These are phyloP conservation scores for Glomeris maerens DNA, from an alignment of 1,140 invertebrate genomes.

Conservation along the genomic window DNA sequence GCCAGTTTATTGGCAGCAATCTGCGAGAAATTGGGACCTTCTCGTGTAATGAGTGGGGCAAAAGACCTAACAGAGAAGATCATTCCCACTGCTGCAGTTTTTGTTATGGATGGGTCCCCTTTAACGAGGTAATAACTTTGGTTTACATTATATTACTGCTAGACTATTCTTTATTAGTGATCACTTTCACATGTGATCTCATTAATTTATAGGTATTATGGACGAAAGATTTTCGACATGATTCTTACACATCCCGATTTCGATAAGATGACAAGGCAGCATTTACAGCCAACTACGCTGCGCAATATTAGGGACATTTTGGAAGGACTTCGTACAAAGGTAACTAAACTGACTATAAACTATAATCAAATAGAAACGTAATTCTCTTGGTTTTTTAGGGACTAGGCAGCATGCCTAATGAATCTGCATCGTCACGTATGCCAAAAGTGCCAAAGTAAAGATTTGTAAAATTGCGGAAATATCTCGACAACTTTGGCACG, in stretches of 20 bases:
- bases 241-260: slow-evolving; percentile 46
- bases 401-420: background rate
- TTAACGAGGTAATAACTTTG: slow-evolving; percentile 52
- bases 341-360: slow-evolving; percentile 11
- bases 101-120: slow-evolving; percentile 68
- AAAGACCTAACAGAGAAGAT: slow-evolving; percentile 65
- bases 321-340: slow-evolving; percentile 38
- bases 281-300: slow-evolving; percentile 46
- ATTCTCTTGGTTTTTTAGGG: background rate
- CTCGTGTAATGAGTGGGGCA: slow-evolving; percentile 49
- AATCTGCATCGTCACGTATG: too few species aligned
- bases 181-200: background rate
- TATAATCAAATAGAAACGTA: background rate
- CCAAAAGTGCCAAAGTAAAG: too few species aligned
- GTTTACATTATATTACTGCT: background rate
- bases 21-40: slow-evolving; percentile 52
- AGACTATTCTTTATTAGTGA: background rate
- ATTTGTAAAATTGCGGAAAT: too few species aligned
- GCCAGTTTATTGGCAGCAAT: slow-evolving; percentile 58
- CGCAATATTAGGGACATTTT: slow-evolving; percentile 51
- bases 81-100: slow-evolving; percentile 59
- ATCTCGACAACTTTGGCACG: too few species aligned
- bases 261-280: slow-evolving; percentile 44
- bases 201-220: slow-evolving; percentile 41
- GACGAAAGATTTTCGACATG: slow-evolving; percentile 46